phyloP scores from a whole-genome alignment of 2,888 invertebrate species.

The Dione vanillae region DNA sequence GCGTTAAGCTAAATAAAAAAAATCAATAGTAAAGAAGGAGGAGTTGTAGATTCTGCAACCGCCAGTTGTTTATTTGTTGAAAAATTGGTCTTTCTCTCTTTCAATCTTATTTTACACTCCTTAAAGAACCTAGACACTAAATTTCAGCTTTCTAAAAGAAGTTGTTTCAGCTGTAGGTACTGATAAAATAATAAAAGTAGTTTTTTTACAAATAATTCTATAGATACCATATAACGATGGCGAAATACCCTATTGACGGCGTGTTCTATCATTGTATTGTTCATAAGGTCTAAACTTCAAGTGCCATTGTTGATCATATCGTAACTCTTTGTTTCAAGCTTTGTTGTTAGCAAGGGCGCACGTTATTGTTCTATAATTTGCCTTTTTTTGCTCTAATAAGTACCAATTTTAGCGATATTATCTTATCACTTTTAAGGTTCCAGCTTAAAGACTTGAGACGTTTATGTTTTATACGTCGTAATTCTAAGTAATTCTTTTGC shows the following conservation, averaged over 20 bases:
- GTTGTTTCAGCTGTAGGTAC: too few species aligned
- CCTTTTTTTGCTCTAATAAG: slow-evolving; percentile 36
- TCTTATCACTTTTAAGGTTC: background rate
- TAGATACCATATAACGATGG: slow-evolving; percentile 19
- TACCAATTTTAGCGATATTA: slow-evolving; percentile 10
- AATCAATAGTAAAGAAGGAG: too few species aligned
- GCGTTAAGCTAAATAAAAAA: too few species aligned
- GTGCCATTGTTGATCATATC: slow-evolving; percentile 46
- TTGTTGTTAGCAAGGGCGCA: slow-evolving; percentile 41
- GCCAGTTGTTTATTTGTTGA: too few species aligned
- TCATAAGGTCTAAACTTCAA: slow-evolving; percentile 27
- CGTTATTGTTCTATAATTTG: slow-evolving; percentile 44
- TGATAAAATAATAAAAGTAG: too few species aligned
- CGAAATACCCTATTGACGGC: slow-evolving; percentile 31
- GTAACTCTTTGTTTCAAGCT: slow-evolving; percentile 47
- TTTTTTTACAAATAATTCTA: background rate
- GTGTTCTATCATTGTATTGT: slow-evolving; percentile 33
- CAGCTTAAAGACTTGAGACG: background rate
- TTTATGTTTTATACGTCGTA: too few species aligned
- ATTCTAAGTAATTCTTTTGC: too few species aligned
- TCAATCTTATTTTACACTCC: too few species aligned
- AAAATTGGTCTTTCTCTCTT: too few species aligned
- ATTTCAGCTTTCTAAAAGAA: background rate
- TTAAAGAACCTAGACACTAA: background rate
- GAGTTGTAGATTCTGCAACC: too few species aligned